Evolutionary conservation across 1,140 invertebrate genomes (phyloP).

Genomic region (Littorina saxatilis): DNA sequence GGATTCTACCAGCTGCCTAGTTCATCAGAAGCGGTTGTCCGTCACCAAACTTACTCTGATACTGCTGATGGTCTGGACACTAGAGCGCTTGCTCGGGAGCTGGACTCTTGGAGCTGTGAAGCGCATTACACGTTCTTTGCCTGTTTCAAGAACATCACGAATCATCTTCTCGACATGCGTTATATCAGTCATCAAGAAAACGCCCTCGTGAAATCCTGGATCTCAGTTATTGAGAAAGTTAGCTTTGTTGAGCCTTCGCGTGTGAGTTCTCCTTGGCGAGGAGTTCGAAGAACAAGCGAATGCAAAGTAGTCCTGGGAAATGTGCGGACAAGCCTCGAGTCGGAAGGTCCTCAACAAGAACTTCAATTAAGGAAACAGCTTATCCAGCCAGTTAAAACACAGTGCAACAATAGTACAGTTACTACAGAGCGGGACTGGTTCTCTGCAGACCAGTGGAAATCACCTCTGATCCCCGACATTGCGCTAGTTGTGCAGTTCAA

Average conservation of each 20-base stretch:
- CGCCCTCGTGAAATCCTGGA: not conserved
- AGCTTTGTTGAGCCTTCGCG: not conserved
- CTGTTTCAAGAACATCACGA: not conserved
- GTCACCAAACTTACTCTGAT: not conserved
- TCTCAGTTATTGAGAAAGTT: not conserved
- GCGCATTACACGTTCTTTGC: not conserved
- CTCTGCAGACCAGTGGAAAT: not conserved
- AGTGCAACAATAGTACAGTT: not conserved
- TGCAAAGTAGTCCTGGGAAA: not conserved
- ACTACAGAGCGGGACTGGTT: no score
- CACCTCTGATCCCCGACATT: not conserved
- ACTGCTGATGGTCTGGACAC: not conserved
- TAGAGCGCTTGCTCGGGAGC: not conserved
- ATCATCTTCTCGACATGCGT: not conserved
- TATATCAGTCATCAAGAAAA: not conserved
- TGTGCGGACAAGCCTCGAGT: not conserved
- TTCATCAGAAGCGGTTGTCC: not conserved
- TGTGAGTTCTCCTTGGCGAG: not conserved
- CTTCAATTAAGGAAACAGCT: not conserved
- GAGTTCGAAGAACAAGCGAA: constrained; percentile 1
- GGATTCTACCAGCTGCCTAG: constrained; percentile 16
- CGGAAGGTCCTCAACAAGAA: not conserved
- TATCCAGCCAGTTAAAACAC: not conserved
- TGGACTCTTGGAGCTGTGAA: not conserved
- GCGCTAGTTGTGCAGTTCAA: constrained; percentile 29